Evolutionary conservation across 2,113 vertebrate species (phyloP), one percentile per base, ranked within the genome.

Genomic region (Raja brachyura): DNA sequence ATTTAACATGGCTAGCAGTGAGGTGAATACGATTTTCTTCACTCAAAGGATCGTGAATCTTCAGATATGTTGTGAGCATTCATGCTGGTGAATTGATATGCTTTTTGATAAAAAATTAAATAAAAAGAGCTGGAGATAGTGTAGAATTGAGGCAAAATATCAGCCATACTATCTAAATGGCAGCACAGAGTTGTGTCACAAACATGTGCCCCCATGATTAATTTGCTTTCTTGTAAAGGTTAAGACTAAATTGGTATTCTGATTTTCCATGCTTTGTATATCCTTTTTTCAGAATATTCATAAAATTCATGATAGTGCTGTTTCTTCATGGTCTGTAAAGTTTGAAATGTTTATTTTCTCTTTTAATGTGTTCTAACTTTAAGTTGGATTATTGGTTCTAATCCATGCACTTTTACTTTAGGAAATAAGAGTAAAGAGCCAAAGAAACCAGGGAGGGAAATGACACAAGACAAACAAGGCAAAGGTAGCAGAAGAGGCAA

Each of bases 371-470:
- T 66, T 68, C 8, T 4, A 90, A 90, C 86, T 70, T 70, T 90
- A 20, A 90, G 20, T 70, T 90, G n/a, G 14, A 20, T 18, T 68
- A 70, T 68, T 90, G 68, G 14, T 92, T 54, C 33, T 92, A 73
- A 92, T 74, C 33, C 70, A 68, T 28, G 68, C 90, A 25, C 68
- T 92, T 92, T 92, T 22, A 92, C 93, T 93, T 93, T 33, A 76
- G 93, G 93, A 81, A 95, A 93, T 81, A 98, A 97, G 94, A 97
- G 94, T 93, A 97, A 95, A 93, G 96, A 96, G 66, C 97, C 94
- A 97, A 98, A 77, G 97, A 98, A 95, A 97, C 93, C 95, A 97
- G 95, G 28, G 97, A 98, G 93, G 95, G 94, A 94, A 97, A 96
- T 95, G 97, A 96, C 93, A n/a, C 66, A 73, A 73, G 90, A 22